These are phyloP conservation scores for Collichthys lucidus DNA, from an alignment of 2,113 vertebrate species.

Conservation along the genomic window DNA sequence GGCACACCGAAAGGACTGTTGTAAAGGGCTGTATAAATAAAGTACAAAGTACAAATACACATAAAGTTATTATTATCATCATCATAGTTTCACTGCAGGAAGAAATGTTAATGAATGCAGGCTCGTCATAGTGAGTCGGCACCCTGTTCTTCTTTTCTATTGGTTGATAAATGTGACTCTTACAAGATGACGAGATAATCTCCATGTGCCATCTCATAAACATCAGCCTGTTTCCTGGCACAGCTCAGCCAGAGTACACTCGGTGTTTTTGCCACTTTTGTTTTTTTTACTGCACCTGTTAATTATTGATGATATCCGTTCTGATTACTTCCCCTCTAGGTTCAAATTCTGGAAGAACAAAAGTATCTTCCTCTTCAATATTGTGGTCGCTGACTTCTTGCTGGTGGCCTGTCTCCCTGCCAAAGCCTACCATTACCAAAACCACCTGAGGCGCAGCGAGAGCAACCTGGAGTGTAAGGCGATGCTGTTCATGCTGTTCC, in stretches of 20 bases:
- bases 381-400: conserved; percentile 85
- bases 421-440: conserved; percentile 78
- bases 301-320: neutral
- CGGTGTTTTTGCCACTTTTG: too few relatives aligned
- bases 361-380: conserved; percentile 85
- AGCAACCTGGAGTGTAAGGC: conserved; percentile 65
- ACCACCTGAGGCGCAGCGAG: conserved; percentile 69
- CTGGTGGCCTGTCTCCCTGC: conserved; percentile 83
- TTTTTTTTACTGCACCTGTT: neutral
- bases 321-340: conserved; percentile 44
- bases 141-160: conserved; percentile 7
- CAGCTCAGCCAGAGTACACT: too few relatives aligned
- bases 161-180: neutral
- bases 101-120: neutral
- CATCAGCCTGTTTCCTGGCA: too few relatives aligned
- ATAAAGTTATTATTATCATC: too few relatives aligned
- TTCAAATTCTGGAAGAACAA: conserved; percentile 87
- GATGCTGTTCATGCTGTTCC: conserved; percentile 84
- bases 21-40: too few relatives aligned
- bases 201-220: too few relatives aligned
- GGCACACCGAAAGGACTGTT: too few relatives aligned
- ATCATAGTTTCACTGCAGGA: neutral
- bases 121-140: neutral
- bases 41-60: too few relatives aligned
- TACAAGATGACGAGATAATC: too few relatives aligned